Percentiles rank a stretch among this genome's conserved stretches.
phyloP scores from a whole-genome alignment of 2,113 vertebrate genomes.

The Ramphastos sulfuratus region DNA sequence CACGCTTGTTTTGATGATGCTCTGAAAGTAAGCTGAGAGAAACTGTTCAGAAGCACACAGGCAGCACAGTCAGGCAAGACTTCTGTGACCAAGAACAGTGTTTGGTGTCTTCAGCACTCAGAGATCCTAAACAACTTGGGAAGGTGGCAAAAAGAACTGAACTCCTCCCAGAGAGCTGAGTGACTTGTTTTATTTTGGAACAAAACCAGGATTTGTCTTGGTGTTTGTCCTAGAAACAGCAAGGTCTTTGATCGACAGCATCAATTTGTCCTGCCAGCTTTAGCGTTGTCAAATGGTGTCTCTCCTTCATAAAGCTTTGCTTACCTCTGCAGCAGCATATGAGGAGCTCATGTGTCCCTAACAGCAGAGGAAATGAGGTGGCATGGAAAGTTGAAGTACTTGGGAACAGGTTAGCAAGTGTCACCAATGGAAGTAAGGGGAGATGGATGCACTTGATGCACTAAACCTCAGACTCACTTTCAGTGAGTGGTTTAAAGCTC shows the following conservation, averaged over 20 bases:
- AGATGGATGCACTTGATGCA: background rate
- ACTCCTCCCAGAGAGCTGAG: background rate
- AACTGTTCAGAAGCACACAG: background rate
- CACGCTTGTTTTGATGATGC: conserved; percentile 5
- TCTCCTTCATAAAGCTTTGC: background rate
- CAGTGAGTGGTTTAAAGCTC: background rate
- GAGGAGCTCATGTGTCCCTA: background rate
- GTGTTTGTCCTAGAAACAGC: background rate
- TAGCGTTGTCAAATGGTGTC: background rate
- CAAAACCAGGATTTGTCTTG: background rate
- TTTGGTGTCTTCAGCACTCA: background rate
- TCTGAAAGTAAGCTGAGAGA: background rate
- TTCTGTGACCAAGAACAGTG: background rate
- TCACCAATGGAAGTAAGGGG: background rate
- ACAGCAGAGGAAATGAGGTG: background rate
- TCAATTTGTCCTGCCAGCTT: background rate
- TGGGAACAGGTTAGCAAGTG: background rate
- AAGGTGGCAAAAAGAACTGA: background rate
- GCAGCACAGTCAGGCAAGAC: background rate
- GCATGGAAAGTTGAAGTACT: background rate
- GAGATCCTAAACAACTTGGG: background rate
- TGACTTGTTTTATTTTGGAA: background rate
- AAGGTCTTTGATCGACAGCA: background rate
- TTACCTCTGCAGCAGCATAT: background rate
- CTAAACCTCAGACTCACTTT: background rate